phyloP scores from a whole-genome alignment of 2,113 vertebrate genomes.

The Verasper variegatus region DNA sequence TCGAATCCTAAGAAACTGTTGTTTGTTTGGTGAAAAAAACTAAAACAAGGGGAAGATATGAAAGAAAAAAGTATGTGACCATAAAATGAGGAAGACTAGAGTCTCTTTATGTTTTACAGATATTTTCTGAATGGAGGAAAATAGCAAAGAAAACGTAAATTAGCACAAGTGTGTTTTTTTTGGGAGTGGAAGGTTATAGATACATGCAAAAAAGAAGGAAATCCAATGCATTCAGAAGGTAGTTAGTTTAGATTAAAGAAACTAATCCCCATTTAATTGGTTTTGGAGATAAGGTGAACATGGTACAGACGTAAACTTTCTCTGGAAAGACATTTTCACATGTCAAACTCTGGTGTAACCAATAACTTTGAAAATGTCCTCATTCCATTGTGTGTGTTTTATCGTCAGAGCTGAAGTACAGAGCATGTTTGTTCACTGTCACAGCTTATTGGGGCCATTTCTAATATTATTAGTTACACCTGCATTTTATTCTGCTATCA shows the following conservation, averaged over 20 bases:
- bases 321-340: constrained; percentile 6
- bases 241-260: neutral
- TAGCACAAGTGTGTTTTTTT: neutral
- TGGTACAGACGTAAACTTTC: neutral
- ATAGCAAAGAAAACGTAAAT: neutral
- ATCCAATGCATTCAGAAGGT: constrained; percentile 33
- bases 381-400: neutral
- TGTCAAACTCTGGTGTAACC: neutral
- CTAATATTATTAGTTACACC: neutral
- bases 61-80: neutral
- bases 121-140: neutral
- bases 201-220: constrained; percentile 38
- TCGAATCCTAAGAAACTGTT: constrained; percentile 7
- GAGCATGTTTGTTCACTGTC: neutral
- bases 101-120: neutral
- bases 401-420: too few species aligned
- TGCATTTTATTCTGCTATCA: neutral
- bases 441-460: neutral
- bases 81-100: neutral
- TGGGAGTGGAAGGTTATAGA: neutral
- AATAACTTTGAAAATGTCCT: neutral
- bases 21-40: constrained; percentile 10
- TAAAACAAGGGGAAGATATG: constrained; percentile 2
- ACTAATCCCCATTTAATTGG: too few species aligned
- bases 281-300: neutral